phyloP scores from a whole-genome alignment of 2,888 invertebrate genomes.

The Agrypnus murinus region DNA sequence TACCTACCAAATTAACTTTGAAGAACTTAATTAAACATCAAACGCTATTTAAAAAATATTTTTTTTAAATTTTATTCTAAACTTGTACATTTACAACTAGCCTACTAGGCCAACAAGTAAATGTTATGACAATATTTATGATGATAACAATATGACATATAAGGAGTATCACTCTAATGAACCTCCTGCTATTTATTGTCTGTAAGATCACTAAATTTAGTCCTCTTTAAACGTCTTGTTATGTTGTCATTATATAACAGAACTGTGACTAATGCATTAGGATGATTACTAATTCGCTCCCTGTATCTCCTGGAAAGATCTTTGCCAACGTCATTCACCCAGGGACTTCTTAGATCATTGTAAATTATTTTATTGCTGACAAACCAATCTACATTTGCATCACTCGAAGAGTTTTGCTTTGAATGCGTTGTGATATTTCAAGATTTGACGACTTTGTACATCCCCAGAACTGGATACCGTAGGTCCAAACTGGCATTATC shows the following conservation, averaged over 20 bases:
- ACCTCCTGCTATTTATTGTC: too few relatives aligned
- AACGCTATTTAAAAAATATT: too few relatives aligned
- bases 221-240: conserved; percentile 3
- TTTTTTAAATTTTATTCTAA: too few relatives aligned
- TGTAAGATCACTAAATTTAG: conserved; percentile 11
- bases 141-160: background rate
- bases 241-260: background rate
- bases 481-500: too few relatives aligned
- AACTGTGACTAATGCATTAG: background rate
- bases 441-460: too few relatives aligned
- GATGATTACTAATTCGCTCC: conserved; percentile 3
- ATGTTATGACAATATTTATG: background rate
- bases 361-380: background rate
- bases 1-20: too few relatives aligned
- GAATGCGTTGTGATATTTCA: too few relatives aligned
- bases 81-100: conserved; percentile 8
- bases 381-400: conserved; percentile 2
- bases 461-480: too few relatives aligned
- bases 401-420: too few relatives aligned
- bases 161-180: too few relatives aligned
- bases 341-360: background rate
- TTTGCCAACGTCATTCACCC: background rate
- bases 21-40: too few relatives aligned
- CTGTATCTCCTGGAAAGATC: background rate
- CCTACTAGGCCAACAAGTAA: background rate